These are phyloP conservation scores for Limanda limanda DNA, from an alignment of 2,113 vertebrate genomes.

Conservation along the genomic window DNA sequence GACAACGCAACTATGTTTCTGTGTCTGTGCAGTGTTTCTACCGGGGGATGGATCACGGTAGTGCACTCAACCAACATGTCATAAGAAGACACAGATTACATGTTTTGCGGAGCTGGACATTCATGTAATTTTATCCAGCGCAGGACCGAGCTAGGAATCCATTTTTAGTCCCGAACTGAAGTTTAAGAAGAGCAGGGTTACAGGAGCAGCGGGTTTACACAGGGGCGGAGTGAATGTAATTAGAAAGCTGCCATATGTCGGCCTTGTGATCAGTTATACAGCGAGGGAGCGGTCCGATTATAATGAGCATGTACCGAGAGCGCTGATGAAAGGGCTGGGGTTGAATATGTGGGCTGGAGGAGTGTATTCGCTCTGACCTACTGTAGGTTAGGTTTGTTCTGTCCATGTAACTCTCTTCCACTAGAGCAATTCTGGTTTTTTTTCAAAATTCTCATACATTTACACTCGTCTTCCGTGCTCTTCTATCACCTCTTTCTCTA, in stretches of 20 bases:
- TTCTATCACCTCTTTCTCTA: conserved; percentile 3
- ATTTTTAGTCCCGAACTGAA: conserved; percentile 22
- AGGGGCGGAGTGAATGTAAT: conserved; percentile 54
- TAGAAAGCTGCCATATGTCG: conserved; percentile 64
- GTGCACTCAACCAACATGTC: not conserved
- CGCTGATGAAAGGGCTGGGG: conserved; percentile 38
- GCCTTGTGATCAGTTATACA: conserved; percentile 63
- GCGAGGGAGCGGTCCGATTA: conserved; percentile 55
- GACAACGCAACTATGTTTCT: no score
- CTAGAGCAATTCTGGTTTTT: conserved; percentile 10
- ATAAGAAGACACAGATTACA: conserved; percentile 10
- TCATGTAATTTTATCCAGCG: conserved; percentile 11
- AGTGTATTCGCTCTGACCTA: conserved; percentile 27
- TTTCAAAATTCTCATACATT: not conserved
- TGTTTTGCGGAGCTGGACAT: conserved; percentile 14
- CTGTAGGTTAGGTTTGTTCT: not conserved
- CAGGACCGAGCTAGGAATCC: not conserved
- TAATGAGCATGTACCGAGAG: conserved; percentile 66
- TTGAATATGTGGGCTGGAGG: conserved; percentile 6
- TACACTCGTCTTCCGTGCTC: not conserved
- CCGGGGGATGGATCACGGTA: no score
- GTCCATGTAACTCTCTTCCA: no score
- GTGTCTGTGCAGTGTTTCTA: no score
- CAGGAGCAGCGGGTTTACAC: conserved; percentile 10
- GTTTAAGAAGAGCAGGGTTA: conserved; percentile 18